Evolutionary conservation across 2,113 vertebrate species (phyloP).

Genomic region (zebrafish (Danio rerio)): DNA sequence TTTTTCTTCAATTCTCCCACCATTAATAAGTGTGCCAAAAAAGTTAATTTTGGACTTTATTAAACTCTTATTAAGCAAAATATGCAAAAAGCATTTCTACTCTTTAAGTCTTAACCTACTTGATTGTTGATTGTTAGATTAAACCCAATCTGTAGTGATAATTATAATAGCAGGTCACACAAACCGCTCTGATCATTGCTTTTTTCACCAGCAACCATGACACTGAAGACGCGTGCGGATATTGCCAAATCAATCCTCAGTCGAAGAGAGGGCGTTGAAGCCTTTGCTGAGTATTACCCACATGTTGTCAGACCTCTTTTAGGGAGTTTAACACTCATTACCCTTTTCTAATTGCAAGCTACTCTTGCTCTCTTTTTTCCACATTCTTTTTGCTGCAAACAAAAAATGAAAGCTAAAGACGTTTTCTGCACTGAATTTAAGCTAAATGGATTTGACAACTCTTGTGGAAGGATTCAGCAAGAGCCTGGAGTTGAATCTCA

Average conservation of each 20-base stretch:
- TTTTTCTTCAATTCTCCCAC: not conserved
- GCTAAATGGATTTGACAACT: not conserved
- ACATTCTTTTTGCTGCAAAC: slow-evolving; percentile 25
- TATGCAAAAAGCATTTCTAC: not conserved
- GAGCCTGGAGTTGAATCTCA: not conserved
- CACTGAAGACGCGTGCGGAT: slow-evolving; percentile 32
- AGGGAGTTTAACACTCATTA: slow-evolving; percentile 49
- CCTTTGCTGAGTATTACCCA: slow-evolving; percentile 40
- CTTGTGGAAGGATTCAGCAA: slow-evolving; percentile 24
- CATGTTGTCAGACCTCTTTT: slow-evolving; percentile 31
- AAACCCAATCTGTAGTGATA: not conserved
- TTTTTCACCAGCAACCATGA: slow-evolving; percentile 9
- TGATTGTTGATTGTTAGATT: not conserved
- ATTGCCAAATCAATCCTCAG: slow-evolving; percentile 46
- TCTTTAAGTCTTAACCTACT: not conserved
- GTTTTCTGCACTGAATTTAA: slow-evolving; percentile 30
- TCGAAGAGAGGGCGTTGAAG: slow-evolving; percentile 37
- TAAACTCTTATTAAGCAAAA: not conserved
- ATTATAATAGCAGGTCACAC: slow-evolving; percentile 9
- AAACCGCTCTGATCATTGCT: not conserved
- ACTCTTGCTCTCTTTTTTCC: slow-evolving; percentile 13
- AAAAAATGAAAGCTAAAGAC: slow-evolving; percentile 14
- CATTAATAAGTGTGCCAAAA: not conserved
- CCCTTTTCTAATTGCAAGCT: slow-evolving; percentile 55
- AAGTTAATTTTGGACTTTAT: slow-evolving; percentile 20